Conservation (phyloP, 1,140 invertebrate genomes). For the Gryllus bimaculatus region DNA sequence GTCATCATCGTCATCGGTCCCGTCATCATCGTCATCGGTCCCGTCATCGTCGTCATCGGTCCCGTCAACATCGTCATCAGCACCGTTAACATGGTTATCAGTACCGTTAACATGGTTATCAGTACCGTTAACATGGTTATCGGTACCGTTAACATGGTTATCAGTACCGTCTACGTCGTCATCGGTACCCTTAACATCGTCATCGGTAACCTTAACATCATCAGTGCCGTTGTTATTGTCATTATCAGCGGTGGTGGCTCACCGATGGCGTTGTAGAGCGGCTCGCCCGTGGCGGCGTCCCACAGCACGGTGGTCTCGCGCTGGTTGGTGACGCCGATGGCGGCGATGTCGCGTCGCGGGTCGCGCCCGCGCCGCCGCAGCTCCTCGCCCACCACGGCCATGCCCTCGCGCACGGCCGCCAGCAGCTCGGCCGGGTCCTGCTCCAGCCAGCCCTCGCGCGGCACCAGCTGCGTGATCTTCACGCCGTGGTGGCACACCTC, state of each 20-base stretch:
- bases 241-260: conserved; percentile 18
- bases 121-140: no score
- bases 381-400: conserved; percentile 54
- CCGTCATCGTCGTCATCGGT: no score
- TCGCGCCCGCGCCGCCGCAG: conserved; percentile 52
- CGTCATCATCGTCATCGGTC: no score
- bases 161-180: no score
- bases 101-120: no score
- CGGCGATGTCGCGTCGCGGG: conserved; percentile 54
- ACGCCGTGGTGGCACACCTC: conserved; percentile 76
- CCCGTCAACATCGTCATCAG: no score
- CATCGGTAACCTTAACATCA: no score
- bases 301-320: conserved; percentile 88
- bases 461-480: conserved; percentile 66
- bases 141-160: no score
- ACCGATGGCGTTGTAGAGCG: conserved; percentile 86
- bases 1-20: no score
- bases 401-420: conserved; percentile 63
- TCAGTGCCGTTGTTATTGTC: no score
- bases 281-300: conserved; percentile 80
- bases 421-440: conserved; percentile 83
- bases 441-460: conserved; percentile 92
- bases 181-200: no score
- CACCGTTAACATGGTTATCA: no score
- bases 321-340: conserved; percentile 81